Percentiles rank a stretch among this genome's conserved stretches.
These are phyloP conservation scores for Tanytarsus gracilentus DNA, from an alignment of 2,888 invertebrate genomes.

Conservation along the genomic window DNA sequence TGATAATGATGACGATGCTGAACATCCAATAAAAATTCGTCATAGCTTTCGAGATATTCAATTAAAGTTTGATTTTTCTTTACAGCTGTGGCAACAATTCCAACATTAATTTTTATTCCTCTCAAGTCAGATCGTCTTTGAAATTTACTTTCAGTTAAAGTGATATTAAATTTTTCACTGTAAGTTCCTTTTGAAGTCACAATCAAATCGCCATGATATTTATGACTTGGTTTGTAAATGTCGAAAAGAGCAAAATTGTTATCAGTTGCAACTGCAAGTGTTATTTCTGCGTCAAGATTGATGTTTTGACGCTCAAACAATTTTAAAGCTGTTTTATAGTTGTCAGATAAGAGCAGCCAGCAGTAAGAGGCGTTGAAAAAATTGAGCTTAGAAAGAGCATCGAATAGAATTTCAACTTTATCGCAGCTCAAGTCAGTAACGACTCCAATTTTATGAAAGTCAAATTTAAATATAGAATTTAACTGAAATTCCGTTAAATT, in stretches of 20 bases:
- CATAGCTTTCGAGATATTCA: conserved; percentile 2
- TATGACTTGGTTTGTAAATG: conserved; percentile 31
- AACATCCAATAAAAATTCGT: background rate
- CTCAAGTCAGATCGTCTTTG: background rate
- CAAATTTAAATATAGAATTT: no score
- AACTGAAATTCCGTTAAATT: no score
- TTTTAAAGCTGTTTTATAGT: conserved; percentile 27
- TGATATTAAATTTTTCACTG: conserved; percentile 1
- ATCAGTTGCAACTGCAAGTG: background rate
- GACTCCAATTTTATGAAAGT: no score
- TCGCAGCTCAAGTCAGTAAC: no score
- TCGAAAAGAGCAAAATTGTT: conserved; percentile 30
- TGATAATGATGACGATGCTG: background rate
- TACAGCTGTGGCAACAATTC: background rate
- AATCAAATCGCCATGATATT: conserved; percentile 30
- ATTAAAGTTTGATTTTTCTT: background rate
- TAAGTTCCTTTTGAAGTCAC: conserved; percentile 30
- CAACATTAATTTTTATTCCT: background rate
- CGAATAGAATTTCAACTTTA: background rate
- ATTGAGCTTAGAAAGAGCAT: conserved; percentile 32
- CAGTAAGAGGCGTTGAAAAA: no score
- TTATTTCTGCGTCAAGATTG: conserved; percentile 25
- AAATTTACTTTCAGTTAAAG: background rate
- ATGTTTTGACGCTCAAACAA: conserved; percentile 7
- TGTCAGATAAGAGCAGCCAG: conserved; percentile 31